Evolutionary conservation across 2,113 vertebrate genomes (phyloP), one percentile per base, ranked within the genome.

Genomic region (Delphinapterus leucas): DNA sequence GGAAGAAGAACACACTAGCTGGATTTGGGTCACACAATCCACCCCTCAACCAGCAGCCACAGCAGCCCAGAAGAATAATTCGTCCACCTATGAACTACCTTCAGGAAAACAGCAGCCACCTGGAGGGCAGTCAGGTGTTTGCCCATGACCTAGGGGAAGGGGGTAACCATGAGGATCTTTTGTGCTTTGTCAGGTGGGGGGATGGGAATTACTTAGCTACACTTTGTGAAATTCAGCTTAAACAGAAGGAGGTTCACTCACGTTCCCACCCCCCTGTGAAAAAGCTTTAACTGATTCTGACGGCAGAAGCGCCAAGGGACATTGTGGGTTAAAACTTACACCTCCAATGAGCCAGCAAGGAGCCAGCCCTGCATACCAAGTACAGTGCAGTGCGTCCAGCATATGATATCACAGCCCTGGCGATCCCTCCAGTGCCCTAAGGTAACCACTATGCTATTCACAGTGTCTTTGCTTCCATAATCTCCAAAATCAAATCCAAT

Each of bases 401-500:
- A 68, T 47, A 4, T 36, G 28, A 21, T 41, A 36, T 28, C 47
- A 26, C 77, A 11, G 33, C 55, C 14, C 0, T 60, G 61, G 38
- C 4, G 8, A n/a, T 25, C 6, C 23, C 0, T 2, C 12, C 87
- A 23, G 38, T 6, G 25, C 0, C 0, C 77, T 4, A 13, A 63
- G 63, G 33, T 23, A 41, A 44, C 36, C 60, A 7, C 74, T 26
- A 17, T 15, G 44, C 55, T 18, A 17, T 10, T 38, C 76, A 31
- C 44, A 14, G 55, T 13, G 23, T 80, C 47, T 96, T 67, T 55
- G 65, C 65, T 33, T 89, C 84, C 23, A 1, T 21, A 58, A 74
- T 88, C 47, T 44, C 44, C 47, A 61, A 85, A 95, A 86, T 53
- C 76, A 88, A 96, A 79, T 61, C n/a, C 71, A 41, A 44, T 79